Conservation (phyloP, 2,888 invertebrate genomes). For the Busseola fusca region DNA sequence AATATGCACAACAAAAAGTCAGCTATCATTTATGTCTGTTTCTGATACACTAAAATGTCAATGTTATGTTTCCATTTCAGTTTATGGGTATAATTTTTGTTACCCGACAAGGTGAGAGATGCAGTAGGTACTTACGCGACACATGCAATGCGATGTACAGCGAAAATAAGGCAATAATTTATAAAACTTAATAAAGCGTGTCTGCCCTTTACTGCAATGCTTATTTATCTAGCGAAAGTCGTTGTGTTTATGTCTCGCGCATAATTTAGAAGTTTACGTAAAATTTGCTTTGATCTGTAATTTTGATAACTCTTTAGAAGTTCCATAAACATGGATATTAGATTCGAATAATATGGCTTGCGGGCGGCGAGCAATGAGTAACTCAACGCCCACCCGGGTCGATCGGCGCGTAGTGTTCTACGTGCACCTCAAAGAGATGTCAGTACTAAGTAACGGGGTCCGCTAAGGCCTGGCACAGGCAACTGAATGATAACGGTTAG, state of each 20-base stretch:
- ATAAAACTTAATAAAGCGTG: not conserved
- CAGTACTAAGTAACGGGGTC: too few species aligned
- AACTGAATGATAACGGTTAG: too few species aligned
- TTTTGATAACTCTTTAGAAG: too few species aligned
- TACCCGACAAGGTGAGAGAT: not conserved
- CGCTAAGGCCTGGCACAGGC: too few species aligned
- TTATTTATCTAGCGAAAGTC: not conserved
- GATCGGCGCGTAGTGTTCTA: too few species aligned
- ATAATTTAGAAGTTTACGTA: not conserved
- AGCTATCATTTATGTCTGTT: not conserved
- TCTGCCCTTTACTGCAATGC: not conserved
- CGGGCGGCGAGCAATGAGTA: too few species aligned
- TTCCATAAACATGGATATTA: not conserved
- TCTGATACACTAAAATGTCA: not conserved
- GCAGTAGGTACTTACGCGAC: not conserved
- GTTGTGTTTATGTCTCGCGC: not conserved
- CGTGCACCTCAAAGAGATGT: too few species aligned
- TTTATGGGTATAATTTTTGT: not conserved
- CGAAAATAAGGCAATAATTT: not conserved
- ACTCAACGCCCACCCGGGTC: too few species aligned
- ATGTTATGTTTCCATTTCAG: constrained; percentile 2
- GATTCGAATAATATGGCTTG: not conserved
- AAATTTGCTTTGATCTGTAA: not conserved
- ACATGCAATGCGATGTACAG: not conserved
- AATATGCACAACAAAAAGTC: too few species aligned